Evolutionary conservation across 2,797 vertebrate genomes (phyloP), one percentile per base, ranked within the genome.

Genomic region (Acanthopagrus latus): DNA sequence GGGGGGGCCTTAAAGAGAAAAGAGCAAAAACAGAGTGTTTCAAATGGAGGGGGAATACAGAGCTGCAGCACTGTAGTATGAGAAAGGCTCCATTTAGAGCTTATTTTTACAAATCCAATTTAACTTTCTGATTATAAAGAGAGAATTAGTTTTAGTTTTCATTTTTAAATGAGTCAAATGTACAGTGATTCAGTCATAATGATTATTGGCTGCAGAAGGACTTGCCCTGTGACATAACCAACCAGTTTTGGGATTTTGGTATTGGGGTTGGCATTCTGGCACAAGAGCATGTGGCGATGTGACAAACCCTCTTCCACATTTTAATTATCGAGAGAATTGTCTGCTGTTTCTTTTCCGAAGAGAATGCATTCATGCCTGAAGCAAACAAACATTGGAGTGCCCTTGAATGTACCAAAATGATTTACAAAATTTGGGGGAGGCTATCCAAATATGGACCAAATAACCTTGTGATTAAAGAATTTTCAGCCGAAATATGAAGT

Each of bases 211-310:
- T 17, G 58, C 41, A 43, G 69, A 33, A 62, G 43, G 57, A 38
- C 18, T 57, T 68, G 64, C 13, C 50, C 62, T 23, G 44, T 80
- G 23, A 58, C 29, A 12, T 58, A 3, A 80, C n/a, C 52, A 25
- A 64, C 29, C 3, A 23, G 47, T 55, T 54, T 67, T 47, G 41
- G 46, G 2, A 1, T 55, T 18, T 43, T 52, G 33, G 33, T 33
- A 20, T 21, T 33, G 47, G 7, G n/a, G 13, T 14, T 27, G 54
- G 59, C 3, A 11, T 1, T 50, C n/a, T 38, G 10, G 7, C 4
- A 16, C 27, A 48, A 4, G 17, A 20, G 7, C 4, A 16, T 4
- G 13, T 18, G 11, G 38, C 3, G 1, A 63, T 41, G 5, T 20
- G 7, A 72, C n/a, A 44, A 5, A 9, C 7, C 23, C 18, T 27